These are phyloP conservation scores for Sisyra nigra DNA, from an alignment of 2,888 invertebrate species.

Conservation along the genomic window DNA sequence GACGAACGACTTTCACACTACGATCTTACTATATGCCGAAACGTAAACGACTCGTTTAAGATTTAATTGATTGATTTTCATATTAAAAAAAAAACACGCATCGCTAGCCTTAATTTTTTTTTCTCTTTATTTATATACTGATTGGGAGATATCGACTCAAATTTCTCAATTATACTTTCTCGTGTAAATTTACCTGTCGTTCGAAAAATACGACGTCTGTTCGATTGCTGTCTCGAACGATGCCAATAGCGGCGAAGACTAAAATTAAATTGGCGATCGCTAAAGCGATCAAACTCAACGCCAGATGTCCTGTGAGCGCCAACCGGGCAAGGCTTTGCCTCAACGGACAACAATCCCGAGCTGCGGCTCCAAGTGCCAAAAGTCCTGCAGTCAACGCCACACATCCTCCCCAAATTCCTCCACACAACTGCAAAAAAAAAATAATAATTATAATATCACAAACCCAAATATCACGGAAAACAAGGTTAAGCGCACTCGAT, in stretches of 20 bases:
- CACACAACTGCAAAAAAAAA: constrained; percentile 29
- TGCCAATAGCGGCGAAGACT: constrained; percentile 39
- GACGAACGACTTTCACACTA: no score
- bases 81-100: not conserved
- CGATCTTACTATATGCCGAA: no score
- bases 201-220: constrained; percentile 18
- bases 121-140: not conserved
- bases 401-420: constrained; percentile 51
- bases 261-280: constrained; percentile 43
- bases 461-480: no score
- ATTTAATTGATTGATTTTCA: not conserved
- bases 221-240: constrained; percentile 40
- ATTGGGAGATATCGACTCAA: not conserved
- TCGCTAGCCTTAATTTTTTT: not conserved
- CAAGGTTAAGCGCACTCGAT: no score
- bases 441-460: not conserved
- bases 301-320: constrained; percentile 44
- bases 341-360: constrained; percentile 34
- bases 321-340: constrained; percentile 31
- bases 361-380: constrained; percentile 43
- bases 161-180: not conserved
- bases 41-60: not conserved
- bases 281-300: constrained; percentile 41
- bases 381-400: constrained; percentile 43
- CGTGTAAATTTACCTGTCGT: constrained; percentile 5